Conservation (phyloP, 1,140 invertebrate genomes). For the Drosophila kohkoa region DNA sequence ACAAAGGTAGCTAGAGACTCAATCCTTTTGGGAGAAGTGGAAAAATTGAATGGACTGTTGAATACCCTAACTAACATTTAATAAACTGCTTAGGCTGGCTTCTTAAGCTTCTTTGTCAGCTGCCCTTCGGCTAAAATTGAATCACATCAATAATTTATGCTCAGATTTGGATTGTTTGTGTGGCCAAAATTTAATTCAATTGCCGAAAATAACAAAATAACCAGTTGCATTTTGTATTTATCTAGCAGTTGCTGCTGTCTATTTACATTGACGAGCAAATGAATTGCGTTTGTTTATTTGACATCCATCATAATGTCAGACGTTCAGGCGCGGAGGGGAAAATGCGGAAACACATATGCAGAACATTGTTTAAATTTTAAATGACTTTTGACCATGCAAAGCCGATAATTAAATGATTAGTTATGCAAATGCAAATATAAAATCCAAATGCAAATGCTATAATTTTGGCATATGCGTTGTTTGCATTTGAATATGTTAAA, state of each 20-base stretch:
- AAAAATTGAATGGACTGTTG: not conserved
- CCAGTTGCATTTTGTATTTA: conserved; percentile 54
- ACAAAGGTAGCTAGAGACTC: not conserved
- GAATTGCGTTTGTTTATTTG: conserved; percentile 67
- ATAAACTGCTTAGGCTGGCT: not conserved
- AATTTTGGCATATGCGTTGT: conserved; percentile 34
- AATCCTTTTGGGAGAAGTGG: not conserved
- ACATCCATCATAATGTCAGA: conserved; percentile 11
- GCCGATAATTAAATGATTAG: conserved; percentile 69
- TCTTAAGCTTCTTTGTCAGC: too few relatives aligned
- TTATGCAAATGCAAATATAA: conserved; percentile 64
- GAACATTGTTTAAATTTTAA: conserved; percentile 63
- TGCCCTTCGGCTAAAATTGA: too few relatives aligned
- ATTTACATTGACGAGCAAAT: conserved; percentile 66
- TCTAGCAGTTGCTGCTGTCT: conserved; percentile 28
- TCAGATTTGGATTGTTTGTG: conserved; percentile 22
- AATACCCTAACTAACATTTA: not conserved
- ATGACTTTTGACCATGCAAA: conserved; percentile 65
- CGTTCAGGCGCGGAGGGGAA: too few relatives aligned
- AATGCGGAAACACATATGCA: conserved; percentile 25
- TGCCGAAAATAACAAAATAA: conserved; percentile 51
- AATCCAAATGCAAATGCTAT: conserved; percentile 17
- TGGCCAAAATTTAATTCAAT: conserved; percentile 33
- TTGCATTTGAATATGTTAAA: conserved; percentile 7
- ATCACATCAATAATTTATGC: conserved; percentile 29